Evolutionary conservation across 2,797 vertebrate species (phyloP).

Genomic region (Acrossocheilus fasciatus): DNA sequence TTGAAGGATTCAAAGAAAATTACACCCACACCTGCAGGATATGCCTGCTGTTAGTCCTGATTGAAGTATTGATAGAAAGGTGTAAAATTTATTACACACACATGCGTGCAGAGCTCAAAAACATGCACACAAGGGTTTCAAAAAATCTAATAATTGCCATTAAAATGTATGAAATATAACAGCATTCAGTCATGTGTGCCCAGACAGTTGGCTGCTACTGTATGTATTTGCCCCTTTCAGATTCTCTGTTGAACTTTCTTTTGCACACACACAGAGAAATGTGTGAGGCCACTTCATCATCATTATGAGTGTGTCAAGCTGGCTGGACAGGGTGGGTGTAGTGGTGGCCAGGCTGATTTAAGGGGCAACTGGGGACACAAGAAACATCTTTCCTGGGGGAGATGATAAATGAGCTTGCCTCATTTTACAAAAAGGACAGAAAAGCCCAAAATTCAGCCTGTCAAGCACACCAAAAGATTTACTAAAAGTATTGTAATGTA

Average conservation of each 20-base stretch:
- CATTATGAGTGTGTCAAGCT: slow-evolving; percentile 42
- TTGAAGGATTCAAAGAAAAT: neutral
- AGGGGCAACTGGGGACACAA: slow-evolving; percentile 21
- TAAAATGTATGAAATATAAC: neutral
- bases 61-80: slow-evolving; percentile 8
- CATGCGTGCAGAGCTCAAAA: neutral
- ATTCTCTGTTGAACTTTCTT: neutral
- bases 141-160: neutral
- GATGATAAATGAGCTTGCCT: slow-evolving; percentile 13
- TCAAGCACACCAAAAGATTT: neutral
- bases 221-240: neutral
- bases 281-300: slow-evolving; percentile 38
- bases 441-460: neutral
- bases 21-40: neutral
- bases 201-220: neutral
- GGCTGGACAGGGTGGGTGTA: slow-evolving; percentile 23
- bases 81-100: neutral
- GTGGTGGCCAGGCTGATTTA: slow-evolving; percentile 28
- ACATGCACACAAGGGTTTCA: neutral
- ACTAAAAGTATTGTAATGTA: neutral
- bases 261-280: slow-evolving; percentile 16
- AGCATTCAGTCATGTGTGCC: neutral
- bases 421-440: slow-evolving; percentile 9
- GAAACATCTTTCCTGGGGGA: slow-evolving; percentile 27
- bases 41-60: neutral